phyloP scores from a whole-genome alignment of 2,888 invertebrate species.

The Scaptomyza polygonia region DNA sequence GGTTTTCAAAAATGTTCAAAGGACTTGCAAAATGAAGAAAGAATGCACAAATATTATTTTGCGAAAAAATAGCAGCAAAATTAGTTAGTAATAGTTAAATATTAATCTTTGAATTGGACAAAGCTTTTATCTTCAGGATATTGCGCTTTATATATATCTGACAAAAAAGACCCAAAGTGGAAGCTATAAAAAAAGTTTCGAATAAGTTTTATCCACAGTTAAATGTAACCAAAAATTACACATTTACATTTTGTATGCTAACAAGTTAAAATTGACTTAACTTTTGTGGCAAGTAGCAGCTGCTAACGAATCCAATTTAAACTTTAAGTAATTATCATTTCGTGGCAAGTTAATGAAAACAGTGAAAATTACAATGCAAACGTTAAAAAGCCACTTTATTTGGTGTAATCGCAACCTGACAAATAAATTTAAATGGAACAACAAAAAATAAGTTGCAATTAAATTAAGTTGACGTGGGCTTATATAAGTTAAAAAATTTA shows the following conservation, averaged over 20 bases:
- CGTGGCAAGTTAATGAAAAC: constrained; percentile 1
- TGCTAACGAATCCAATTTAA: constrained; percentile 25
- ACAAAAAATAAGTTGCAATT: constrained; percentile 6
- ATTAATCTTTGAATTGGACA: no score
- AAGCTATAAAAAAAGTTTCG: neutral
- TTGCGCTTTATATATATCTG: no score
- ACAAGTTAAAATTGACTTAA: neutral
- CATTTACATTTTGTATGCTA: neutral
- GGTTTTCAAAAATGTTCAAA: neutral
- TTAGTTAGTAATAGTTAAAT: no score
- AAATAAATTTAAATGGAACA: neutral
- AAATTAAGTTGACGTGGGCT: constrained; percentile 2
- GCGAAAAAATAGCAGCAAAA: no score
- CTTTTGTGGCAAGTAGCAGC: neutral
- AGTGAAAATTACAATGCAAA: constrained; percentile 7
- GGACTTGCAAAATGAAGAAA: neutral
- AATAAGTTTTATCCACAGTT: neutral
- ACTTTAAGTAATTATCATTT: constrained; percentile 27
- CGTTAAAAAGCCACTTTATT: constrained; percentile 20
- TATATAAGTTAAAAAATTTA: no score
- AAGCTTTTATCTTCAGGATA: no score
- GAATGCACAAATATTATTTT: no score
- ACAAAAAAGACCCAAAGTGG: neutral
- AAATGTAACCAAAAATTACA: neutral
- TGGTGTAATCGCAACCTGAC: constrained; percentile 10